Percentiles rank a stretch among this genome's conserved stretches.
These are phyloP conservation scores for Alcedo atthis DNA, from an alignment of 2,797 vertebrate species.

Conservation along the genomic window DNA sequence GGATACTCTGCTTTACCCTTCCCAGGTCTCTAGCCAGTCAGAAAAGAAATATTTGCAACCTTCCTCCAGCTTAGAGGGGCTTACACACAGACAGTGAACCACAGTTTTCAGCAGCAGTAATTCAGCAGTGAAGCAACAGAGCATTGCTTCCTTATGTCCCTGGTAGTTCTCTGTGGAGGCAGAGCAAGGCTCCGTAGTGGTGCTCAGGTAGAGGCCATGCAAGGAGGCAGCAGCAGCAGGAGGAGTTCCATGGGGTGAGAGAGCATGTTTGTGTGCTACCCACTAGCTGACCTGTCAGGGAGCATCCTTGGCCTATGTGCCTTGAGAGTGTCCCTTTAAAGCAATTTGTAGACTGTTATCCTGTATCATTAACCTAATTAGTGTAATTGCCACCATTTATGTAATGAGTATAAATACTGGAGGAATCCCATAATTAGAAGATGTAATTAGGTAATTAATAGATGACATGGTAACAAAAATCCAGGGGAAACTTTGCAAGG, in stretches of 20 bases:
- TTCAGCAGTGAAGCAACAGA: background rate
- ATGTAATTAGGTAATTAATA: slow-evolving; percentile 84
- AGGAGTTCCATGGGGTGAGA: background rate
- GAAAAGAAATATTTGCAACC: background rate
- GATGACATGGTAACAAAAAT: slow-evolving; percentile 80
- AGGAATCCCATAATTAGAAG: slow-evolving; percentile 81
- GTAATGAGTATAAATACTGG: slow-evolving; percentile 81
- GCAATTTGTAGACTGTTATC: slow-evolving; percentile 80
- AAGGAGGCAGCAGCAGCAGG: background rate
- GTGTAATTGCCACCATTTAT: slow-evolving; percentile 80
- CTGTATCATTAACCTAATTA: slow-evolving; percentile 83
- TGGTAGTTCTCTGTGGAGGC: background rate
- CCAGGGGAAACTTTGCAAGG: slow-evolving; percentile 74
- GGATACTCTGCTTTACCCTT: background rate
- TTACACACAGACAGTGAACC: background rate
- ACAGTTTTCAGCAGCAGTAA: background rate
- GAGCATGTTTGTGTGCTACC: background rate
- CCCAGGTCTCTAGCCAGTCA: background rate
- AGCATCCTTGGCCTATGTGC: slow-evolving; percentile 58
- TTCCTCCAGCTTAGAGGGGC: background rate
- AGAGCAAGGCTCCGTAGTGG: accelerated
- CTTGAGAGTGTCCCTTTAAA: slow-evolving; percentile 76
- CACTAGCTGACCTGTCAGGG: slow-evolving; percentile 46
- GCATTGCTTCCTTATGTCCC: background rate
- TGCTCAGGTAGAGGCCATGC: background rate